Evolutionary conservation across 2,113 vertebrate genomes (phyloP), one percentile per base, ranked within the genome.

Genomic region (Muntiacus muntjak): DNA sequence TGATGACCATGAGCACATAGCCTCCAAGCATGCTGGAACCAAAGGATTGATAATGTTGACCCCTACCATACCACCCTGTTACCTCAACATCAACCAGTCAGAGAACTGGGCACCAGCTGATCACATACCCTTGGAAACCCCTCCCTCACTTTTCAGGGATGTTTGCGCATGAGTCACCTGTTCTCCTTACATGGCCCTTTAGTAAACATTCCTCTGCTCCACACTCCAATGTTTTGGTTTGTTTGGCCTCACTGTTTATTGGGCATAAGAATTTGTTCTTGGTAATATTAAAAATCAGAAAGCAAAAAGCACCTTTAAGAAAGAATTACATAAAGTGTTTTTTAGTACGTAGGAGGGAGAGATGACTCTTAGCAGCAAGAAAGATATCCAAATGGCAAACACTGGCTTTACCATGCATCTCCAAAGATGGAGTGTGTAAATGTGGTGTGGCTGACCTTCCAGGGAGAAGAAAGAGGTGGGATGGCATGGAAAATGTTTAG

Each of bases 261-360:
- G 45, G 47, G 78, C 45, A 12, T 30, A 50, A 1, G 16, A 81
- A 81, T 47, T 81, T 81, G 45, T 3, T 2, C 47, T 81, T 33
- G 45, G 78, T 33, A 81, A 81, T 9, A 40, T 43, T 91, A 91
- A 5, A 91, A 76, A 96, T 62, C 6, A 60, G 71, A 60, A 95
- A 89, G 50, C 89, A 78, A 47, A 90, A 93, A 36, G 5, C 45
- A 3, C 10, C 28, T 79, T 36, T 43, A 92, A 96, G 92, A 76
- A 92, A 79, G 26, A 84, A 58, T 60, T 7, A 47, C 7, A 10
- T 30, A 30, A 30, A 81, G 28, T 58, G 4, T 16, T 86, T 96
- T 54, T 81, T 52, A 86, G 47, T 23, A 13, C 14, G 7, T 81
- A 84, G 16, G n/a, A 92, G 58, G 7, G 19, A 78, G 33, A 57